Evolutionary conservation across 2,888 invertebrate species (phyloP), one percentile per base, ranked within the genome.

Genomic region (Herminia tarsipennalis): DNA sequence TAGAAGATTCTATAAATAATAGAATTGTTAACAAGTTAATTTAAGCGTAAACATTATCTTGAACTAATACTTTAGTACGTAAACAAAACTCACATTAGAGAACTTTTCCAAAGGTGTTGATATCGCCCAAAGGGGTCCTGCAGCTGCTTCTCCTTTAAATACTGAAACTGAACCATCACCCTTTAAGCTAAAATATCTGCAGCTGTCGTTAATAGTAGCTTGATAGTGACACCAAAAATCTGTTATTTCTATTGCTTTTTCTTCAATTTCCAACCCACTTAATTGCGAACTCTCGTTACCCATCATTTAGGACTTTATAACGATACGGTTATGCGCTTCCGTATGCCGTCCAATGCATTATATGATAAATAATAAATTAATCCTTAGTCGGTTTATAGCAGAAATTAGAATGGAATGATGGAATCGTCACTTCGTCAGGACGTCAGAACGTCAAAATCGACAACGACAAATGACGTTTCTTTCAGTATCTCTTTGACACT

Each of bases 211-310:
- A 39, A 95, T 89, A 41, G 83, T 93, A 2, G 95, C 95, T 76
- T 83, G 92, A 88, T 93, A 95, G 68, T 93, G 95, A 25, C 93
- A 92, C 96, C 96, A 96, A 79, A 95, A 96, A 78, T 96, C 96
- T 20, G 95, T 95, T 17, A 94, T 93, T 80, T 96, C 95, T 2
- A 95, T 91, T 5, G 95, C 93, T 73, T 95, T 95, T 73, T 95
- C 95, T 58, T 95, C 94, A 54, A 96, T 93, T 82, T 95, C 93
- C 38, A 96, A 86, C 20, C 95, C 96, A 73, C 93, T 93, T 53
- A 96, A 85, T 58, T 94, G 93, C 45, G 95, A 95, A 67, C 92
- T 92, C 76, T 96, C 96, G 84, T 95, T 96, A 52, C 96, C 97
- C 97, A 97, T 97, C 73, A 78, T 82, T 60, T 54, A 60, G 38